Conservation (phyloP, 1,140 invertebrate genomes). For the Hyles vespertilio region DNA sequence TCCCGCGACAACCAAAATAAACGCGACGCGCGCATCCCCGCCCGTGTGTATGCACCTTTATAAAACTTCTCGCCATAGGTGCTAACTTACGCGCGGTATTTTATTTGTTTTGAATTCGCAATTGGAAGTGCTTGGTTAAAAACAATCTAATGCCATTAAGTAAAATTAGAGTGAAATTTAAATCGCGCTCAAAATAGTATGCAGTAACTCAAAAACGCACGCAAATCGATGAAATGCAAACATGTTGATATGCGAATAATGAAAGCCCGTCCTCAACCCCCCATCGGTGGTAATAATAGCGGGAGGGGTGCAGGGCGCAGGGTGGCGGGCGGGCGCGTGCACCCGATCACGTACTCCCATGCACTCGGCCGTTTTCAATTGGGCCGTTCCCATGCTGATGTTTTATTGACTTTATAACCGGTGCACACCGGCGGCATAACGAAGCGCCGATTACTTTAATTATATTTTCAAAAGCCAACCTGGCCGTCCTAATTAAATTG, state of each 20-base stretch:
- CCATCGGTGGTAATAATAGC: constrained; percentile 58
- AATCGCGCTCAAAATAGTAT: too few relatives aligned
- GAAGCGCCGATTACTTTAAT: too few relatives aligned
- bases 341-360: constrained; percentile 34
- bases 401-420: constrained; percentile 4
- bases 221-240: constrained; percentile 69
- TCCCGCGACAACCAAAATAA: constrained; percentile 31
- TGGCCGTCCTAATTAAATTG: too few relatives aligned
- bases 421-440: too few relatives aligned
- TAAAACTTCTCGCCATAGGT: too few relatives aligned
- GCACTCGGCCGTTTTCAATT: constrained; percentile 32
- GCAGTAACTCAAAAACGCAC: too few relatives aligned
- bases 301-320: constrained; percentile 18
- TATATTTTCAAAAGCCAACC: too few relatives aligned
- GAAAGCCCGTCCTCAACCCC: constrained; percentile 52
- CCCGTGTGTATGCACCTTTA: constrained; percentile 1
- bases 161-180: too few relatives aligned
- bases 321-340: constrained; percentile 31
- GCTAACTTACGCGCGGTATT: too few relatives aligned
- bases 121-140: too few relatives aligned
- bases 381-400: constrained; percentile 15
- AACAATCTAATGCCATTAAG: too few relatives aligned
- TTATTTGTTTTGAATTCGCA: too few relatives aligned
- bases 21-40: constrained; percentile 12
- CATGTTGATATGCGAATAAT: constrained; percentile 70